Percentiles rank a stretch among this genome's conserved stretches.
These are phyloP conservation scores for Lordiphosa mommai DNA, from an alignment of 1,140 invertebrate genomes.

Conservation along the genomic window DNA sequence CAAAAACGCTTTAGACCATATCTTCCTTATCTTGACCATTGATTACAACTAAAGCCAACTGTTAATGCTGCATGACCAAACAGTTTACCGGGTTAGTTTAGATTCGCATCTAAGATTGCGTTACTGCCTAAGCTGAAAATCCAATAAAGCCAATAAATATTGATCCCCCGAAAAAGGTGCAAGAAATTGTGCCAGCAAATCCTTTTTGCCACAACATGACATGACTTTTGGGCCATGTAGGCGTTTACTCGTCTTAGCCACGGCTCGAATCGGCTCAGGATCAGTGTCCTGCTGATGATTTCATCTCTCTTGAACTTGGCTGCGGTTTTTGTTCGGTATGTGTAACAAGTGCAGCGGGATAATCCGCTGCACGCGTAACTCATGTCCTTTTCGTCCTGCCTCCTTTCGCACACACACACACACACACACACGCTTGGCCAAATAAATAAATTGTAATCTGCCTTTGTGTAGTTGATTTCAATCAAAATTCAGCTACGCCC, in stretches of 20 bases:
- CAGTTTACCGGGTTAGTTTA: conserved; percentile 9
- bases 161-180: conserved; percentile 45
- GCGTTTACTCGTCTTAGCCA: conserved; percentile 76
- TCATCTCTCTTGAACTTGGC: conserved; percentile 9
- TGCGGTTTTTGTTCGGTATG: conserved; percentile 17
- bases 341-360: conserved; percentile 63
- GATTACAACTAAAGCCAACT: conserved; percentile 12
- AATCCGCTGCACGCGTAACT: conserved; percentile 64
- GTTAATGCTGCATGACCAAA: conserved; percentile 59
- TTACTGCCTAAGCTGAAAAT: conserved; percentile 62
- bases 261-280: conserved; percentile 48
- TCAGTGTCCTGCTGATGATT: conserved; percentile 26
- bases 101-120: conserved; percentile 62
- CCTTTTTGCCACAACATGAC: conserved; percentile 69
- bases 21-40: conserved; percentile 23
- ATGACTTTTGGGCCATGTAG: conserved; percentile 66
- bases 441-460: conserved; percentile 76
- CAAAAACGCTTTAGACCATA: conserved; percentile 2
- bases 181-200: conserved; percentile 66
- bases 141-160: conserved; percentile 77
- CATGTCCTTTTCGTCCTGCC: conserved; percentile 14
- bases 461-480: conserved; percentile 67
- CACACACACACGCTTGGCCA: conserved; percentile 33
- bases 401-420: neutral
- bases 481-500: conserved; percentile 73